Evolutionary conservation across 2,888 invertebrate genomes (phyloP).

Genomic region (Acronicta aceris): DNA sequence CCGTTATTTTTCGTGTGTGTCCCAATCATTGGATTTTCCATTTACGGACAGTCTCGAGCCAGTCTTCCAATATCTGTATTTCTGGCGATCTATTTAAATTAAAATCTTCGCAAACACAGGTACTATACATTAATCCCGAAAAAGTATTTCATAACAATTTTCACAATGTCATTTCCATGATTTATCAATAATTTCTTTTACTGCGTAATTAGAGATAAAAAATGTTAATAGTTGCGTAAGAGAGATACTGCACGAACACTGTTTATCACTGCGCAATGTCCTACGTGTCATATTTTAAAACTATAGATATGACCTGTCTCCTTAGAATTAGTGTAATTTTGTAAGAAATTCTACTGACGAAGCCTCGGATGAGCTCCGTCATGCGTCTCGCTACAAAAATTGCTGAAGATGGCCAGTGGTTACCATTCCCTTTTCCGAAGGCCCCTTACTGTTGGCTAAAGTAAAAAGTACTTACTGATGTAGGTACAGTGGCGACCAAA

Average conservation of each 20-base stretch:
- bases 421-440: too few species aligned
- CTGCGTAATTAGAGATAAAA: constrained; percentile 49
- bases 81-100: too few species aligned
- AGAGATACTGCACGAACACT: constrained; percentile 61
- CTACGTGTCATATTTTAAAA: constrained; percentile 56
- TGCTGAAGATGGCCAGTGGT: too few species aligned
- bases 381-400: too few species aligned
- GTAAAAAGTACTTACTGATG: too few species aligned
- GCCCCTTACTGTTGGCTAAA: too few species aligned
- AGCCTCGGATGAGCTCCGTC: neutral
- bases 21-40: too few species aligned
- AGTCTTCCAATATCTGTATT: too few species aligned
- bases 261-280: constrained; percentile 61
- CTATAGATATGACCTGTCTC: constrained; percentile 24
- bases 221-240: constrained; percentile 45
- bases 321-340: constrained; percentile 11
- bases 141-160: constrained; percentile 37
- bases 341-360: neutral
- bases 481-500: too few species aligned
- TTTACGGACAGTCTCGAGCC: too few species aligned
- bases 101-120: too few species aligned
- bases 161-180: constrained; percentile 49
- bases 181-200: constrained; percentile 57
- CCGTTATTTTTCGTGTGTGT: too few species aligned
- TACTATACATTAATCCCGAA: neutral